Base-by-base conservation (phyloP, 2,888 invertebrate genomes). In the Boloria euphrosyne region DNA sequence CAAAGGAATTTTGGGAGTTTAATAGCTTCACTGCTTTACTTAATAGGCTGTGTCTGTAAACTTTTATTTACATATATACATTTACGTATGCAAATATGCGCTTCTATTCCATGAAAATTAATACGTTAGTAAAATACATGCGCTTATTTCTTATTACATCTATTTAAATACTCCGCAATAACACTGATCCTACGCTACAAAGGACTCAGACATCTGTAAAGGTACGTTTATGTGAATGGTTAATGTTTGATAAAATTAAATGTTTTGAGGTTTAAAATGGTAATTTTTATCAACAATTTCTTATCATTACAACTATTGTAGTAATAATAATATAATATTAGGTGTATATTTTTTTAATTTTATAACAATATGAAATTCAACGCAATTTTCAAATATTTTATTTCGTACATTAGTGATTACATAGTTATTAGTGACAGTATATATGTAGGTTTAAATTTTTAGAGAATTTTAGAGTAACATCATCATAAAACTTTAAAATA, bases 21-120 rank as follows among this genome's bases (percentile, higher is more conserved):
- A 61, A 63, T 63, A 65, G 61, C 63, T 50, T 46, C 46, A 62
- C 64, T 57, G 65, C 62, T 61, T 61, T 57, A 62, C 31, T 57
- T 69, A 69, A 66, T 65, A 63, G 61, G 54, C 61, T 65, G 52
- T 62, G 65, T 69, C 65, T 72, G 46, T 55, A 57, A 65, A 69
- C 67, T 71, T 71, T 67, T 57, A 58, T 64, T 22, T 46, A 57
- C 22, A 57, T 22, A 49, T 46, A n/a, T n/a, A n/a, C n/a, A 61
- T 61, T 50, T 38, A 60, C 64, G 64, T 64, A 52, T 54, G 49
- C 31, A 55, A 60, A 54, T 60, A 52, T n/a, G 49, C 22, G n/a
- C 22, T 59, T 46, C 31, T 58, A 52, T 59, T 46, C 31, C 51
- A 52, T 63, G 31, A 62, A 53, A 61, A 51, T 43, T 46, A 51